Base-by-base conservation (phyloP, 2,888 invertebrate species). In the Hoplodrina ambigua region DNA sequence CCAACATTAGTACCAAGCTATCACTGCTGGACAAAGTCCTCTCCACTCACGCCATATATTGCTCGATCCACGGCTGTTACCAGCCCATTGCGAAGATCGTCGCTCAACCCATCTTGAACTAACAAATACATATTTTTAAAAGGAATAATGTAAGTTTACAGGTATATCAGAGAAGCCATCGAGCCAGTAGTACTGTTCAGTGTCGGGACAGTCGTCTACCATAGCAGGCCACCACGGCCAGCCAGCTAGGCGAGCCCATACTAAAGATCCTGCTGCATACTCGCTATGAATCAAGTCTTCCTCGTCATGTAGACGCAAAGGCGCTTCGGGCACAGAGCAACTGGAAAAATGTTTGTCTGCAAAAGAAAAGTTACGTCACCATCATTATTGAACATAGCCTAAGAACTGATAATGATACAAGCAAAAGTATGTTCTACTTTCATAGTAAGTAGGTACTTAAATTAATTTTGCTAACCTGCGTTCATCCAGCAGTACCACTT, bases 171-270 rank as follows among this genome's bases (percentile, higher is more conserved):
- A 95, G 79, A 94, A 95, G 3, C 95, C 95, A 75, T 96, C 95
- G 0, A 96, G 89, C 96, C 96, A 97, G 85, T 96, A 97, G 87
- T 93, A 97, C 72, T 96, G 95, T 75, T 96, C 96, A 0, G 92
- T 92, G 76, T 97, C 97, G 0, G 97, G 97, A 83, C 97, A 97
- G 85, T 97, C 97, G 76, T 97, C 97, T 0, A 97, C 96, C 95
- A 98, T 97, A 2, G 96, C 97, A 4, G 97, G 97, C 97, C 97
- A 97, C 97, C 97, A 97, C 1, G 97, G 97, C 92, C 94, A 97
- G 33, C 97, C 97, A 0, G 90, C 81, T 76, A 97, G 79, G 50
- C 94, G 96, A 0, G 97, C 97, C 97, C 97, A 97, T 0, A 97
- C 97, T 52, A 97, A 81, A 20, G 97, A 97, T 0, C 97, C 97